Conservation (phyloP, 2,113 vertebrate genomes). For the Osmerus mordax region DNA sequence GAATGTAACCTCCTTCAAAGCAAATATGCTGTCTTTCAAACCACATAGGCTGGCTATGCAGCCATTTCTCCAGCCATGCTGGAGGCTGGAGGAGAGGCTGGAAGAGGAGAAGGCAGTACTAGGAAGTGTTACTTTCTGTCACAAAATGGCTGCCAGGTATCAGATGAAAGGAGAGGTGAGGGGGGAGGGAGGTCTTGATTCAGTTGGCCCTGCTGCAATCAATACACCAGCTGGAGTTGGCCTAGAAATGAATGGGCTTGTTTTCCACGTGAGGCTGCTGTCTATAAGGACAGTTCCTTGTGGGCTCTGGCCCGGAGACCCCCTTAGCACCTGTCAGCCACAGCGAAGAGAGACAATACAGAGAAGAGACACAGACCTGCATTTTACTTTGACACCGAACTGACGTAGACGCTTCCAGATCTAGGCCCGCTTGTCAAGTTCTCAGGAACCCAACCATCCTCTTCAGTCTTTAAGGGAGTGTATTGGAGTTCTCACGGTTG, state of each 20-base stretch:
- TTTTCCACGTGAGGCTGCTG: background rate
- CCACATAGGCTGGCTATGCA: background rate
- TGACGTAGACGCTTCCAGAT: too few species aligned
- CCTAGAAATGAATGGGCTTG: slow-evolving; percentile 18
- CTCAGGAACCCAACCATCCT: too few species aligned
- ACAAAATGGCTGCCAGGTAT: slow-evolving; percentile 16
- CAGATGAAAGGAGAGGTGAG: slow-evolving; percentile 5
- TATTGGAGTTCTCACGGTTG: too few species aligned
- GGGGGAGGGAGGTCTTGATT: slow-evolving; percentile 11
- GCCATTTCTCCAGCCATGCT: background rate
- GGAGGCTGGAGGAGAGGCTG: background rate
- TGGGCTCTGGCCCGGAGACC: too few species aligned
- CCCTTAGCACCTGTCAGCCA: too few species aligned
- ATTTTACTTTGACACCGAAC: too few species aligned
- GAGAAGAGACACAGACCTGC: too few species aligned
- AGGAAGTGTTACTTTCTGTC: background rate
- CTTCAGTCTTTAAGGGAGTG: too few species aligned
- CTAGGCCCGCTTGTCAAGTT: too few species aligned
- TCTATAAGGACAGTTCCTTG: slow-evolving; percentile 17
- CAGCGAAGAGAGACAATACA: too few species aligned
- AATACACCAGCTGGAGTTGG: slow-evolving; percentile 1
- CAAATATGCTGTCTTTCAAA: background rate
- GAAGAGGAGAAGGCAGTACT: background rate
- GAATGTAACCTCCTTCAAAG: background rate
- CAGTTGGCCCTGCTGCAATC: slow-evolving; percentile 7